phyloP scores from a whole-genome alignment of 2,797 vertebrate species.

The Acanthopagrus latus region DNA sequence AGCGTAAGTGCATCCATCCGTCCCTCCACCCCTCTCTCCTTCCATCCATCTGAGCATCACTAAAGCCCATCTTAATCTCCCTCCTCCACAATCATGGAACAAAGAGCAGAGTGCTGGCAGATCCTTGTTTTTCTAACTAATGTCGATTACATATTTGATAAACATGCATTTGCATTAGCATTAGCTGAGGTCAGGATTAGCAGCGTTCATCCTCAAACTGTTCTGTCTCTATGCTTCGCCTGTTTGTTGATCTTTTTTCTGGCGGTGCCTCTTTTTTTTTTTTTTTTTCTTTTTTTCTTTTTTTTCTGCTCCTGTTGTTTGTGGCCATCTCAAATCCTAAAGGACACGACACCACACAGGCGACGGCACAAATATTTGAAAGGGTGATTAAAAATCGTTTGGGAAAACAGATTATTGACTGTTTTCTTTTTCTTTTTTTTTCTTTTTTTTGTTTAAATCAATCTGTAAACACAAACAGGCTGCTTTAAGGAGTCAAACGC shows the following conservation, averaged over 20 bases:
- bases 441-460: constrained; percentile 56
- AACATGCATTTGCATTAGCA: constrained; percentile 86
- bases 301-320: constrained; percentile 74
- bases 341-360: constrained; percentile 77
- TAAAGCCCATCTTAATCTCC: constrained; percentile 85
- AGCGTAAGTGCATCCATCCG: constrained; percentile 54
- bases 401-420: constrained; percentile 86
- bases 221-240: constrained; percentile 81
- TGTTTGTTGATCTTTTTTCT: constrained; percentile 83
- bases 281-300: constrained; percentile 35
- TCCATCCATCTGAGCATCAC: constrained; percentile 76
- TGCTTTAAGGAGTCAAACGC: constrained; percentile 76
- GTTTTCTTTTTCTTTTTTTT: constrained; percentile 62
- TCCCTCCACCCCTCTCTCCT: constrained; percentile 68
- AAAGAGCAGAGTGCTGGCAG: constrained; percentile 81
- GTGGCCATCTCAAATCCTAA: constrained; percentile 83
- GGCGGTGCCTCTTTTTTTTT: constrained; percentile 46
- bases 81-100: constrained; percentile 83
- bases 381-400: constrained; percentile 86
- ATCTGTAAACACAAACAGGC: constrained; percentile 79
- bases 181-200: constrained; percentile 83
- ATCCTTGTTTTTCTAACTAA: constrained; percentile 82
- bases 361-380: constrained; percentile 85
- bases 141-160: constrained; percentile 86
- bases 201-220: constrained; percentile 85